Conservation (phyloP, 2,888 invertebrate species). For the Acrobeloides nanus region DNA sequence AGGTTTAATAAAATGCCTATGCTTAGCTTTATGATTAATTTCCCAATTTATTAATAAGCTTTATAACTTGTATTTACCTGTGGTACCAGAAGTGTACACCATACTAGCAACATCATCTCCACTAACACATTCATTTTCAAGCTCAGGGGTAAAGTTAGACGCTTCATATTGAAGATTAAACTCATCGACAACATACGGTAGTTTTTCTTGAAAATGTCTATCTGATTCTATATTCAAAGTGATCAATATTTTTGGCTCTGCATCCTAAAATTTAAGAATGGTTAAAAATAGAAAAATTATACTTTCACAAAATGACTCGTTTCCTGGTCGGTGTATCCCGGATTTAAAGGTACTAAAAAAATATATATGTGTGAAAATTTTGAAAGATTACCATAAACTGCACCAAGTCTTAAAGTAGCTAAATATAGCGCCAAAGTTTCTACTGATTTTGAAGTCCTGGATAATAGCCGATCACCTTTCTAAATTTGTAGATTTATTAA, state of each 20-base stretch:
- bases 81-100: slow-evolving; percentile 52
- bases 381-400: no score
- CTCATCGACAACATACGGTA: slow-evolving; percentile 27
- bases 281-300: background rate
- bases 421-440: slow-evolving; percentile 48
- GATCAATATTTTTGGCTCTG: slow-evolving; percentile 43
- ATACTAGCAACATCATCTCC: slow-evolving; percentile 40
- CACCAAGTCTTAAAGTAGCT: slow-evolving; percentile 41
- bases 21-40: no score
- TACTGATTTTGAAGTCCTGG: slow-evolving; percentile 39
- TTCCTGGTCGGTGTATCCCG: slow-evolving; percentile 47
- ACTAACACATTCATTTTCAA: slow-evolving; percentile 37
- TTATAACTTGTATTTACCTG: slow-evolving; percentile 32
- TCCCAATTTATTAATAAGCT: no score
- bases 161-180: no score
- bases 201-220: slow-evolving; percentile 15
- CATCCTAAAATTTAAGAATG: slow-evolving; percentile 30
- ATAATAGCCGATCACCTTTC: slow-evolving; percentile 51
- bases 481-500: no score
- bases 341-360: no score
- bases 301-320: slow-evolving; percentile 49
- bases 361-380: no score
- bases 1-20: no score
- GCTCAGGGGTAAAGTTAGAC: no score
- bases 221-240: slow-evolving; percentile 33